phyloP scores from a whole-genome alignment of 2,113 vertebrate species.

The Nesoenas mayeri region DNA sequence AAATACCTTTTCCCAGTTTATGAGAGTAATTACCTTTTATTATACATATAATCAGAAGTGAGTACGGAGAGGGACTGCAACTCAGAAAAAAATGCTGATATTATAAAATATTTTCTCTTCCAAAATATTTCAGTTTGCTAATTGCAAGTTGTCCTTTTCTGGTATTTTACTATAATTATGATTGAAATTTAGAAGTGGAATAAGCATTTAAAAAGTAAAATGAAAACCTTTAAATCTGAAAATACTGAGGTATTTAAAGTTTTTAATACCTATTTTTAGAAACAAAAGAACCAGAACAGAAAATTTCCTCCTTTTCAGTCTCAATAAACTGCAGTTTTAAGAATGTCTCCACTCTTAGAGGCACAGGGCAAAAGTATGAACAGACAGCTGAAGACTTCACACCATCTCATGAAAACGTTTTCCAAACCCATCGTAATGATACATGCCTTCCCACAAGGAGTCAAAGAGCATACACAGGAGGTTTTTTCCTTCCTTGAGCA shows the following conservation, averaged over 20 bases:
- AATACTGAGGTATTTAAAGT: neutral
- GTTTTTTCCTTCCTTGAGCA: neutral
- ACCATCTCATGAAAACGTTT: neutral
- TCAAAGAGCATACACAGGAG: neutral
- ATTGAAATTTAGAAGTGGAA: conserved; percentile 15
- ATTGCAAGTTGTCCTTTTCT: neutral
- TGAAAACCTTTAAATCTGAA: neutral
- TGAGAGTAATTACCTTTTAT: neutral
- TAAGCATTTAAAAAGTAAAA: neutral
- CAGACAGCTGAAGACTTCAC: neutral
- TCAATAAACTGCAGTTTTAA: neutral
- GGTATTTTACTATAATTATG: neutral
- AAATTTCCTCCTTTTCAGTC: neutral
- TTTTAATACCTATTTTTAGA: neutral
- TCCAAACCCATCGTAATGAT: neutral
- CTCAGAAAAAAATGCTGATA: neutral
- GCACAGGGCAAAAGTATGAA: neutral
- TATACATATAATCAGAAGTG: neutral
- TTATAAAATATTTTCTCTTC: conserved; percentile 16
- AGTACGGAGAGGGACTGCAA: neutral
- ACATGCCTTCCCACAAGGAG: neutral
- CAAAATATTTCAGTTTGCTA: conserved; percentile 34
- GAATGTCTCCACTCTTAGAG: neutral
- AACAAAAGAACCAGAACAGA: neutral
- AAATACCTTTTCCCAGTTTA: neutral